Percentiles rank a stretch among this genome's conserved stretches.
phyloP scores from a whole-genome alignment of 2,113 vertebrate genomes.

The Nycticorax nycticorax region DNA sequence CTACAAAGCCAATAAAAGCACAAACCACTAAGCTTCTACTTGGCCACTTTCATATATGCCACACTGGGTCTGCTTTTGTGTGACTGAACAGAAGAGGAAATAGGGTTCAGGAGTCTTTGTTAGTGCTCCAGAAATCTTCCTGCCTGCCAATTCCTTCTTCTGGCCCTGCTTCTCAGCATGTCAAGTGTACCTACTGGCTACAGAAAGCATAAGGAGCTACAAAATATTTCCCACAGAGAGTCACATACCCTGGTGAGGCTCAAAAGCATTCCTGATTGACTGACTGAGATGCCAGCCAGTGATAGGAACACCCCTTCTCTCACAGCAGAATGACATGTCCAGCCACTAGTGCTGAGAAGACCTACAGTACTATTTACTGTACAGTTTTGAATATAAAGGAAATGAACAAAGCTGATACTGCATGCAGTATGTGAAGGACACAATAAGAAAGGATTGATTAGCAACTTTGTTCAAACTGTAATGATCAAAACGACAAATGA shows the following conservation, averaged over 20 bases:
- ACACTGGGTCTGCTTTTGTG: background rate
- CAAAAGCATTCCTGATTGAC: background rate
- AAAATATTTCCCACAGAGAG: background rate
- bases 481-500: conserved; percentile 50
- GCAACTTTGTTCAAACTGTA: conserved; percentile 17
- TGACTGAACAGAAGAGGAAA: background rate
- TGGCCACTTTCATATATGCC: background rate
- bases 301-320: background rate
- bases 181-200: background rate
- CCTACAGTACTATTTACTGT: background rate
- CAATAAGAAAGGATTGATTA: conserved; percentile 51
- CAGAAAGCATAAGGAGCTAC: background rate
- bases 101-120: background rate
- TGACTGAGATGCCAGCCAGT: background rate
- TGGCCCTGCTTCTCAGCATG: background rate
- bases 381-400: background rate
- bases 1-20: background rate
- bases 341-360: background rate
- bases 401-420: background rate
- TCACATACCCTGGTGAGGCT: background rate
- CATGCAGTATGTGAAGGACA: background rate
- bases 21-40: background rate
- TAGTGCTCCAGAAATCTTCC: background rate
- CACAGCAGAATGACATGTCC: background rate
- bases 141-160: background rate